Evolutionary conservation across 2,888 invertebrate genomes (phyloP).

Genomic region (Drosophila neonasuta): DNA sequence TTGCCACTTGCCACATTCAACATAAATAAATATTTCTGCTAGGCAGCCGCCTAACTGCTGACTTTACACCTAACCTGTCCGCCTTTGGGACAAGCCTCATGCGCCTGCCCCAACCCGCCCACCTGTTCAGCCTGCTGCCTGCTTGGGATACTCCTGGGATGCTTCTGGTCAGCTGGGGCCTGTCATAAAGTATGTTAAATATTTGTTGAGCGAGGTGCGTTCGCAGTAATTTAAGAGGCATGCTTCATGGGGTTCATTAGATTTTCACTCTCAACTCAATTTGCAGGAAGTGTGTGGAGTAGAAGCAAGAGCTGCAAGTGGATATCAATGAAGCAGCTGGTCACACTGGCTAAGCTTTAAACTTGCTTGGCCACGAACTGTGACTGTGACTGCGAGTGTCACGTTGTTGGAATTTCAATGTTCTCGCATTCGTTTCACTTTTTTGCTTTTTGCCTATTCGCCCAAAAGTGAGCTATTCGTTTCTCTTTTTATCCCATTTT

Average conservation of each 20-base stretch:
- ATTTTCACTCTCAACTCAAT: conserved; percentile 40
- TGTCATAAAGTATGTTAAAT: conserved; percentile 71
- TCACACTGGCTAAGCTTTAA: conserved; percentile 18
- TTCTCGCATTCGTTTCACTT: conserved; percentile 24
- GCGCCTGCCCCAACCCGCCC: not conserved
- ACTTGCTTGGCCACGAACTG: conserved; percentile 20
- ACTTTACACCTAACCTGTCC: conserved; percentile 62
- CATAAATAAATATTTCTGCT: conserved; percentile 68
- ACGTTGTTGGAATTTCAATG: conserved; percentile 56
- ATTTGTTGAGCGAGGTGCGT: conserved; percentile 67
- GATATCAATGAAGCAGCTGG: conserved; percentile 3
- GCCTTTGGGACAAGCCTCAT: conserved; percentile 38
- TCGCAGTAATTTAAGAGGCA: conserved; percentile 41
- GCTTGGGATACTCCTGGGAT: conserved; percentile 51
- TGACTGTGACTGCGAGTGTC: conserved; percentile 6
- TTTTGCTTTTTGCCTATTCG: conserved; percentile 53
- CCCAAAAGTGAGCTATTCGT: conserved; percentile 69
- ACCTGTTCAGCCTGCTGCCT: conserved; percentile 29
- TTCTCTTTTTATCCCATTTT: conserved; percentile 18
- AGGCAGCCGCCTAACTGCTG: conserved; percentile 43
- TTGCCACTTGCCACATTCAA: conserved; percentile 25
- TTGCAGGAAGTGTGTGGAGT: conserved; percentile 15
- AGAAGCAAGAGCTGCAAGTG: not conserved
- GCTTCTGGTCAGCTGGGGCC: conserved; percentile 53
- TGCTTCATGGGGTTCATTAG: conserved; percentile 49